Conservation (phyloP, 2,113 vertebrate genomes). For the Fulica atra region DNA sequence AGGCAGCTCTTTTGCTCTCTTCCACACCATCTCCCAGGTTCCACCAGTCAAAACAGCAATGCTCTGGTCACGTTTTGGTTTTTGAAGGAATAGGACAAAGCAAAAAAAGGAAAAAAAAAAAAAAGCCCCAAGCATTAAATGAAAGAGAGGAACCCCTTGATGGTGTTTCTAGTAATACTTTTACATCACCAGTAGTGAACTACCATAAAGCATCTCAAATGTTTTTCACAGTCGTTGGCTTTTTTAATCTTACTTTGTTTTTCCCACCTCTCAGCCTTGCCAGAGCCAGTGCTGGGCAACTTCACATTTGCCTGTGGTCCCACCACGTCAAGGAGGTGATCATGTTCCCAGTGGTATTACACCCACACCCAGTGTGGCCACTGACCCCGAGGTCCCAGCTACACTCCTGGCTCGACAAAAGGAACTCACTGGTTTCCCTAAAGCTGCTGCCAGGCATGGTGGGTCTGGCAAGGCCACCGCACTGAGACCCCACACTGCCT, state of each 20-base stretch:
- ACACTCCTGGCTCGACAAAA: not conserved
- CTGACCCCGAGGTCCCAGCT: not conserved
- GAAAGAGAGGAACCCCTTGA: not conserved
- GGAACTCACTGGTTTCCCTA: not conserved
- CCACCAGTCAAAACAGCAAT: not conserved
- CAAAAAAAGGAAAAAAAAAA: not conserved
- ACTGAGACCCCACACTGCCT: not conserved
- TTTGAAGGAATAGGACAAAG: not conserved
- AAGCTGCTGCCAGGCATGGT: not conserved
- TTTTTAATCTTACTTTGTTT: not conserved
- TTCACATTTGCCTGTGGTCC: not conserved
- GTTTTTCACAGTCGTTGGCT: not conserved
- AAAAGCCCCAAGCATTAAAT: not conserved
- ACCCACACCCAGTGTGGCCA: not conserved
- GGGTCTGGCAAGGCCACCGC: not conserved
- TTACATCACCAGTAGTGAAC: not conserved
- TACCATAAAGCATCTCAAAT: not conserved
- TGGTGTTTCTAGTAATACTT: not conserved
- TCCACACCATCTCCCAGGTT: not conserved
- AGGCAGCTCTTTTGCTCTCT: not conserved
- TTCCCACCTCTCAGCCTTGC: not conserved
- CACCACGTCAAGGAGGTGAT: rapidly evolving
- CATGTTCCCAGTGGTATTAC: not conserved
- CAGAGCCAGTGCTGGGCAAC: not conserved
- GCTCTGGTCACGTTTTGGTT: not conserved